These are phyloP conservation scores for Catharus bicknelli DNA, from an alignment of 2,113 vertebrate genomes.

Conservation along the genomic window DNA sequence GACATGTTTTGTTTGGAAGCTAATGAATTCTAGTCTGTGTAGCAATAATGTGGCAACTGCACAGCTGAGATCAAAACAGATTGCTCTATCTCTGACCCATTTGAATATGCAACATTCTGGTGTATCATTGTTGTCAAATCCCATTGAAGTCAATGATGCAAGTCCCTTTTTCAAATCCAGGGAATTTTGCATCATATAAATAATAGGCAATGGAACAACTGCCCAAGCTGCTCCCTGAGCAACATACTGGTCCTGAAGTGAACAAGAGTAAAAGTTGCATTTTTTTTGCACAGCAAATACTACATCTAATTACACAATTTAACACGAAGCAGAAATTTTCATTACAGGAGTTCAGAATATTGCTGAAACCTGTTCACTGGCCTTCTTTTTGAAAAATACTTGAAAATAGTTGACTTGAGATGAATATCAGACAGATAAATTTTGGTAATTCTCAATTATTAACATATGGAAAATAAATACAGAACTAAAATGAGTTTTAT, in stretches of 20 bases:
- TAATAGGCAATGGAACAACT: background rate
- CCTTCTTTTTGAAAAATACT: background rate
- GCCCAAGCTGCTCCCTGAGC: background rate
- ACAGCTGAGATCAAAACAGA: slow-evolving; percentile 6
- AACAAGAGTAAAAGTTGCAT: background rate
- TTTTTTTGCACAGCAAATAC: background rate
- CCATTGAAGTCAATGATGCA: background rate
- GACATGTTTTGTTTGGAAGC: background rate
- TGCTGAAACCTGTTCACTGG: background rate
- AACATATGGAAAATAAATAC: background rate
- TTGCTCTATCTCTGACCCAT: background rate
- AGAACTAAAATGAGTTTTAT: background rate
- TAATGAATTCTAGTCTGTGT: background rate
- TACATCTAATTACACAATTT: background rate
- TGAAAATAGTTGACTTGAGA: background rate
- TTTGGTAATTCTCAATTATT: background rate
- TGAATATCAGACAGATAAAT: background rate
- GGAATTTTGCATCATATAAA: background rate
- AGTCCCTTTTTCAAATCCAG: background rate
- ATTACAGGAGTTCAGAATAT: background rate
- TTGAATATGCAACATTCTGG: slow-evolving; percentile 1
- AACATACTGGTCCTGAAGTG: background rate
- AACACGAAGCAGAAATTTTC: background rate
- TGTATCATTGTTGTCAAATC: background rate
- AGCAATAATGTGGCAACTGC: background rate